Base-by-base conservation (phyloP, 2,113 vertebrate genomes). In the Xiphophorus couchianus region DNA sequence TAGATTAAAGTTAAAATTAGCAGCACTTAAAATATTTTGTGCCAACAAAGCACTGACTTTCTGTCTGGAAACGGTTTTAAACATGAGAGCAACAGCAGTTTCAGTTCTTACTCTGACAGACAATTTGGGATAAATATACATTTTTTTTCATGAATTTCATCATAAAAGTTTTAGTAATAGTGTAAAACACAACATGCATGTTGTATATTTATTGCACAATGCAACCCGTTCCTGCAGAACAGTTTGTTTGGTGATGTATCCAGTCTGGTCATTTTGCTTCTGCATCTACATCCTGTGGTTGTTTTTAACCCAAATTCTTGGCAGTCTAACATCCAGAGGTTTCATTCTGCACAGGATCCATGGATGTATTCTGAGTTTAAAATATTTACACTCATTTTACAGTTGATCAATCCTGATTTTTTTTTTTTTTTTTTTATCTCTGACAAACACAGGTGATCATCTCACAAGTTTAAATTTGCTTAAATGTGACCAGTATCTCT, bases 281-380 rank as follows among this genome's bases (percentile, higher is more conserved):
- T 72, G 69, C 5, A 29, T 15, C 25, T 22, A 27, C n/a, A 10
- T 5, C 44, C 5, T 48, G 15, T 19, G 44, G 44, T 48, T 48
- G 44, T 48, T 48, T 6, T n/a, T 71, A 81, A 42, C 22, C 30
- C 75, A 72, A 87, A 63, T 61, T 78, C 85, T 72, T 64, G 25
- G 17, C 35, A 37, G 63, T 51, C 12, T 44, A 77, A 69, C 35
- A 71, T 58, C 76, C 78, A 15, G 78, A 61, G 60, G 81, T 54
- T 65, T 76, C 64, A 35, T 27, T 67, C 25, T 19, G 71, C 66
- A 61, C 61, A 29, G 28, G 31, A 27, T 62, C 80, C 12, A 44
- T 44, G 14, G 74, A 84, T 44, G 48, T 89, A 86, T 83, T 90
- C 84, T 71, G 31, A 62, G 58, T 77, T 69, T 35, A 58, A n/a